Evolutionary conservation across 2,888 invertebrate genomes (phyloP).

Genomic region (Latrodectus elegans): DNA sequence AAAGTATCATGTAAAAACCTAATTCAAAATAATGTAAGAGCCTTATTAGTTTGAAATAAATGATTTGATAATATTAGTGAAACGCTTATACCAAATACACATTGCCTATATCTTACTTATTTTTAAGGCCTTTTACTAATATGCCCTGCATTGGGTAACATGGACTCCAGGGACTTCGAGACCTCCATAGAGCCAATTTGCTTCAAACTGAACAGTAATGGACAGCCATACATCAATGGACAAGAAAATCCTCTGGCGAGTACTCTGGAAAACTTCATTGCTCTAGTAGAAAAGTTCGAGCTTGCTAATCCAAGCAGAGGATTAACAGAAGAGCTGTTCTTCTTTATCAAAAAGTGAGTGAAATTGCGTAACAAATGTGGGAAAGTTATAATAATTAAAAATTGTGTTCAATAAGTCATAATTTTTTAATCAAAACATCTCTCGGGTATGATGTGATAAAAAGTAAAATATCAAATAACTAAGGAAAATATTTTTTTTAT

Average conservation of each 20-base stretch:
- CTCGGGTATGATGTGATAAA: too few relatives aligned
- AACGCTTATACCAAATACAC: too few relatives aligned
- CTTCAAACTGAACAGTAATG: neutral
- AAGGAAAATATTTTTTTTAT: too few relatives aligned
- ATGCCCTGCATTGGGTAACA: constrained; percentile 15
- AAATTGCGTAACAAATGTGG: too few relatives aligned
- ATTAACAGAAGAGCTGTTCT: constrained; percentile 31
- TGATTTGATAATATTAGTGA: too few relatives aligned
- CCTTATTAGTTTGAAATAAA: too few relatives aligned
- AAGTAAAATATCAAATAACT: too few relatives aligned
- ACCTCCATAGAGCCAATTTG: neutral
- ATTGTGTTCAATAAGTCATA: too few relatives aligned
- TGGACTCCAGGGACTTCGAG: neutral
- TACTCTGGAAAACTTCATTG: constrained; percentile 53
- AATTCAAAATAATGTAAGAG: too few relatives aligned
- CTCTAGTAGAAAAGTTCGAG: constrained; percentile 46
- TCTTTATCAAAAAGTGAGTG: constrained; percentile 37
- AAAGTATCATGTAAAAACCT: too few relatives aligned
- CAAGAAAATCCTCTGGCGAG: constrained; percentile 38
- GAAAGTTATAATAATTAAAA: too few relatives aligned
- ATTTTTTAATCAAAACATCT: too few relatives aligned
- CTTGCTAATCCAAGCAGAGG: constrained; percentile 8
- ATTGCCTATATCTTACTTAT: neutral
- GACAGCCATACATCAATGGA: constrained; percentile 13
- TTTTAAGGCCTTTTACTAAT: constrained; percentile 7